Base-by-base conservation (phyloP, 2,888 invertebrate species). In the Pinctada fucata region DNA sequence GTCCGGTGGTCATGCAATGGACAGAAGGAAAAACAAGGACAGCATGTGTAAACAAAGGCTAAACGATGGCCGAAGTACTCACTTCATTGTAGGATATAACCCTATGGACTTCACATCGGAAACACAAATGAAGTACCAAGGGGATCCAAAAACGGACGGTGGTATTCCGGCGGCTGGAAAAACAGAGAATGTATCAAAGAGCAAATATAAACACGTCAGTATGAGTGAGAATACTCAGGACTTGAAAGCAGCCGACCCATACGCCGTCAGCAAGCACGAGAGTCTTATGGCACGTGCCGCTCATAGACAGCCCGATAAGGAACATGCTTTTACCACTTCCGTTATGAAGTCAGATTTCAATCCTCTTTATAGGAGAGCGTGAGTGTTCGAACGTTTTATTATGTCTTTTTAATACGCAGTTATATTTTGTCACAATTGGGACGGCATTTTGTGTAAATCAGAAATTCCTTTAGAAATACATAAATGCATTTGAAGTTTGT, bases 341-440 rank as follows among this genome's bases (percentile, higher is more conserved):
- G 84, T 89, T n/a, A 90, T 88, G 88, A 90, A 86, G 84, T 85
- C 84, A 68, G 90, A 90, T 80, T 90, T 83, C 76, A 84, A 80
- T 4, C 86, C 88, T 5, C 73, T 87, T 2, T 75, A 75, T 0
- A 52, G 79, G 47, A 79, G 88, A 80, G 82, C 79, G 88, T 88
- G 76, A 80, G 85, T 82, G 16, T 8, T 3, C 48, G 8, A 3
- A 3, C 13, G 47, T 49, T 65, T 31, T 31, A 31, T 31, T 31
- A 31, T 31, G 31, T 31, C 31, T 31, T 31, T 31, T 31, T 31
- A 31, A 31, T 31, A 31, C 31, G 31, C 31, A 31, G 31, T 31
- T 31, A 31, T 31, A 31, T 31, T 31, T 31, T 31, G 31, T 31
- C 31, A 31, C 31, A 31, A 31, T 31, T 31, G 31, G 31, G 31